Conservation (phyloP, 2,113 vertebrate species). For the Romanogobio albipinnatus region DNA sequence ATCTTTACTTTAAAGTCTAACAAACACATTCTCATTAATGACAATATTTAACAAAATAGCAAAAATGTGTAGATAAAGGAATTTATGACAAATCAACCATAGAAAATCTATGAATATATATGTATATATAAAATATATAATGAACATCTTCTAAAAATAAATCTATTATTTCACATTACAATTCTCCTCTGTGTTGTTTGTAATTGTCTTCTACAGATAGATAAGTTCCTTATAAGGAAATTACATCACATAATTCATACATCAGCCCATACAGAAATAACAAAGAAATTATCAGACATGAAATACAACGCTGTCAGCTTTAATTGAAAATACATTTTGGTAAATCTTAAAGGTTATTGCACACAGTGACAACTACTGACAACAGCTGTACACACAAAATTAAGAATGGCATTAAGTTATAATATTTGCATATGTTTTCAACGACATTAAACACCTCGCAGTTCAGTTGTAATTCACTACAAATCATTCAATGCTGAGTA, state of each 20-base stretch:
- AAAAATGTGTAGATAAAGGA: conserved; percentile 59
- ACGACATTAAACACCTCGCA: conserved; percentile 7
- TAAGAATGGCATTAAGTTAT: not conserved
- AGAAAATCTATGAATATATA: conserved; percentile 28
- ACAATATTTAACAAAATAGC: conserved; percentile 62
- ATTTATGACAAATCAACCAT: conserved; percentile 70
- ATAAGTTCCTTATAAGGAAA: not conserved
- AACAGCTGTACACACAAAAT: conserved; percentile 9
- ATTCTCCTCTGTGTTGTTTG: not conserved
- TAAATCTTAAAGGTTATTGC: conserved; percentile 16
- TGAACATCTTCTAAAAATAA: conserved; percentile 27
- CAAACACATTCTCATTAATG: conserved; percentile 32
- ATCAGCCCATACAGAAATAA: not conserved
- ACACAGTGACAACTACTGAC: conserved; percentile 6
- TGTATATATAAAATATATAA: conserved; percentile 13
- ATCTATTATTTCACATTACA: not conserved
- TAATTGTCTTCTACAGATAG: not conserved
- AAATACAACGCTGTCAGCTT: conserved; percentile 1
- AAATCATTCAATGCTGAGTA: not conserved
- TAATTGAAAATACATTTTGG: conserved; percentile 28
- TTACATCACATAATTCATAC: not conserved
- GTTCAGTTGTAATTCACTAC: not conserved
- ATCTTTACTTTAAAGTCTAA: conserved; percentile 26
- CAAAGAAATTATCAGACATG: not conserved
- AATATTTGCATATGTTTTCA: conserved; percentile 7